Conservation (phyloP, 2,888 invertebrate genomes). For the Lydus trimaculatus region DNA sequence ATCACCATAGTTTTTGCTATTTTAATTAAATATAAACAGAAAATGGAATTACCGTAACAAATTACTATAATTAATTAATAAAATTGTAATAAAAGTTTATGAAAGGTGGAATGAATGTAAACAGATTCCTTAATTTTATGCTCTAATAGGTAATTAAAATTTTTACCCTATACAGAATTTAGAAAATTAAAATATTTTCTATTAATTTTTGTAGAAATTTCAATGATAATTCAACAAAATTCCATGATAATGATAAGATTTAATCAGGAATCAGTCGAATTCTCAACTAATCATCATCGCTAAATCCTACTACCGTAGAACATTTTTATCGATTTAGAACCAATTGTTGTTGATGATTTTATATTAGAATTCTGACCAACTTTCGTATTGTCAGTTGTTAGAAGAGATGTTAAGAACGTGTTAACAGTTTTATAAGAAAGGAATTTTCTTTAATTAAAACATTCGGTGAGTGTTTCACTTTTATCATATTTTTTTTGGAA, state of each 20-base stretch:
- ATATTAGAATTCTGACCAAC: too few species aligned
- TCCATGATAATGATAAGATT: background rate
- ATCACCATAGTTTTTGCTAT: background rate
- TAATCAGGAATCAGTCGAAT: background rate
- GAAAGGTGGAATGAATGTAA: background rate
- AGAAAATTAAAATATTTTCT: background rate
- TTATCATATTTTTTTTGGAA: background rate
- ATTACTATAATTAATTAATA: background rate
- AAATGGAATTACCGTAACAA: background rate
- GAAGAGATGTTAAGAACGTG: too few species aligned
- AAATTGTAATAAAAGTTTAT: slow-evolving; percentile 1
- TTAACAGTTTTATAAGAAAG: too few species aligned
- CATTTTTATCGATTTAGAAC: too few species aligned
- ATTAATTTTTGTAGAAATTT: background rate
- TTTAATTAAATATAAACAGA: background rate
- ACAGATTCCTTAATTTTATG: background rate
- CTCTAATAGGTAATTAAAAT: background rate
- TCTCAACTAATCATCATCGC: background rate
- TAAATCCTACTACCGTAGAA: too few species aligned
- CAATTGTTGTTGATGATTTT: too few species aligned
- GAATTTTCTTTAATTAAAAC: too few species aligned
- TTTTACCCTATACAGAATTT: background rate
- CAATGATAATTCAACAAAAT: background rate
- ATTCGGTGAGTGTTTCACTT: too few species aligned
- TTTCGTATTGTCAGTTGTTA: too few species aligned